Base-by-base conservation (phyloP, 1,140 invertebrate genomes). In the Acromyrmex charruanus region DNA sequence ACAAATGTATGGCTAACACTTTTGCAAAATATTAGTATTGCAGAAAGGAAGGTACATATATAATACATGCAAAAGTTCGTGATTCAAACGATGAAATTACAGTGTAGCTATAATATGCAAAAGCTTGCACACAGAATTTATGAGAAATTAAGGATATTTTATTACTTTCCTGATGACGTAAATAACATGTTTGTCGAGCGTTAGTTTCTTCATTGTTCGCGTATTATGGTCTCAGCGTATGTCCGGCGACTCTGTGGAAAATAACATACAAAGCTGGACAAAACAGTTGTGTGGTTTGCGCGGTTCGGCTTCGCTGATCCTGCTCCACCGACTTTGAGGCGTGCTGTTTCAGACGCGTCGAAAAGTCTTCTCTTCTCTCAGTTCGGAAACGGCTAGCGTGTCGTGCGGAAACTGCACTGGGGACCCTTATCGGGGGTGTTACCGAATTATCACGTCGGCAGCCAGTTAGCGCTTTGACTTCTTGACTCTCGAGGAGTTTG, bases 381-480 rank as follows among this genome's bases (percentile, higher is more conserved):
- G 9, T 53, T 12, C 25, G 80, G 9, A 82, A 75, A 75, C 44
- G 69, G 55, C 71, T 51, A 63, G 86, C 72, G 28, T n/a, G 49
- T 53, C 21, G 69, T 49, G 66, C 35, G 66, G 55, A 51, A 79
- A 68, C 65, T 68, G 39, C 69, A 31, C 61, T 31, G 44, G 58
- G 25, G 39, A 35, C 55, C 66, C 66, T 90, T 90, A 90, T 89
- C 72, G 55, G n/a, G 72, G 72, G 66, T 74, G 75, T 80, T 89
- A 89, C 89, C 88, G 71, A 90, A 89, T 90, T 89, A 88, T 89
- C 89, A 77, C 89, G 88, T 77, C 69, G 63, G 68, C 10, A 66
- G 55, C 81, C 66, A 90, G 88, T 79, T 79, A 85, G 81, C 87
- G 87, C 77, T 77, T 74, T 84, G 88, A 79, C 82, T 90, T 75